These are phyloP conservation scores for Cheirogaleus major DNA, from an alignment of 2,797 vertebrate genomes.

Conservation along the genomic window DNA sequence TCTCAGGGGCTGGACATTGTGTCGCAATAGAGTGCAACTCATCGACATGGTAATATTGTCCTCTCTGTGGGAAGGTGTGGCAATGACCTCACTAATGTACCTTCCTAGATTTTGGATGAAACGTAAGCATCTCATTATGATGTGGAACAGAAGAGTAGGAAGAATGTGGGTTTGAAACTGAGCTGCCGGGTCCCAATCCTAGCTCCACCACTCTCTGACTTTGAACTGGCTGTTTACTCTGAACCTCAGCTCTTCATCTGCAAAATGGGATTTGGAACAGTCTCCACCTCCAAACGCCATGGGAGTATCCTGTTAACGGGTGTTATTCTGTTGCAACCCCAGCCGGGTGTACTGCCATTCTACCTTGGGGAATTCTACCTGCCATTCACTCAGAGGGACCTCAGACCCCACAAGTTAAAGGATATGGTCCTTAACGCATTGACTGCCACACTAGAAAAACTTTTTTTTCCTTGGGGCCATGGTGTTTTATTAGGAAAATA, in stretches of 20 bases:
- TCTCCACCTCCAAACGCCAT: accelerated
- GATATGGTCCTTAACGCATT: no score
- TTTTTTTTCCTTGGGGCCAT: no score
- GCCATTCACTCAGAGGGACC: no score
- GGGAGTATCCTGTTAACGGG: accelerated
- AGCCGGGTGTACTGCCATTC: accelerated
- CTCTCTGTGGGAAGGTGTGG: background rate
- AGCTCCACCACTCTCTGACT: background rate
- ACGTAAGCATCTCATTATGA: background rate
- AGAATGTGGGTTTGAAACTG: background rate
- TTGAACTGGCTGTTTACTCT: no score
- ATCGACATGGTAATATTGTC: accelerated
- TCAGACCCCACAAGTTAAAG: background rate
- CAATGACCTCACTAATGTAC: accelerated
- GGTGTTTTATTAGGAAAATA: no score
- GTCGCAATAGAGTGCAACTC: accelerated
- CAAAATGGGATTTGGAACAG: accelerated
- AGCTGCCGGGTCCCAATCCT: background rate
- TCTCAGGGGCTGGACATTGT: background rate
- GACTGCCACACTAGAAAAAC: no score
- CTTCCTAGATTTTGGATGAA: background rate
- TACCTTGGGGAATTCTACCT: no score
- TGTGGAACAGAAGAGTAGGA: accelerated
- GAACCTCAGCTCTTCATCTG: background rate
- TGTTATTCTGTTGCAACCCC: accelerated